Conservation (phyloP, 2,888 invertebrate species). For the Eugnorisma glareosa region DNA sequence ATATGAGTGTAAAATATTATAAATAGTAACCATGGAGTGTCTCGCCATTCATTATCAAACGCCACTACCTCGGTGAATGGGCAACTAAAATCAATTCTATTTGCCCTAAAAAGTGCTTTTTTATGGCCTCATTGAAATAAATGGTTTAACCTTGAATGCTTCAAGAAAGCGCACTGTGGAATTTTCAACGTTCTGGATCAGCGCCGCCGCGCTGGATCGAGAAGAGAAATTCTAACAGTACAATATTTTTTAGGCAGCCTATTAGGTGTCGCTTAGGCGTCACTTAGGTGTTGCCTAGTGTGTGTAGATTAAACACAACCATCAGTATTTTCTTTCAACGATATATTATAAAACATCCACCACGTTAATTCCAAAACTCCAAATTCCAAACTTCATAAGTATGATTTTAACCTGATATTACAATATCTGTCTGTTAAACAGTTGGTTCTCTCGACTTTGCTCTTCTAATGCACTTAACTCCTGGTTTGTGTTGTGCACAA, state of each 20-base stretch:
- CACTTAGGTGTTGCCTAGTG: not conserved
- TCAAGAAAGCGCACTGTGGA: not conserved
- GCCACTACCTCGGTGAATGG: not conserved
- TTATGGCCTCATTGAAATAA: not conserved
- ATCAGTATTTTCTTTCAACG: not conserved
- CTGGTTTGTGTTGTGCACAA: slow-evolving; percentile 48
- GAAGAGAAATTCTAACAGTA: not conserved
- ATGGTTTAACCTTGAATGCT: not conserved
- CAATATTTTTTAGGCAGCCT: not conserved
- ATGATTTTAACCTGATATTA: slow-evolving; percentile 6
- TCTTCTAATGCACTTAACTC: slow-evolving; percentile 34
- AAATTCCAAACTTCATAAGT: not conserved
- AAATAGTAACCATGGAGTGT: not conserved
- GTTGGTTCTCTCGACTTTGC: slow-evolving; percentile 13
- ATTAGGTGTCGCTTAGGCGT: too few relatives aligned
- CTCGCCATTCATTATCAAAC: not conserved
- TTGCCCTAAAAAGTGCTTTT: not conserved
- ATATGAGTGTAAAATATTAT: not conserved
- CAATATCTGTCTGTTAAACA: slow-evolving; percentile 1
- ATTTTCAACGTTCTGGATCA: not conserved
- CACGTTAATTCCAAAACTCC: not conserved
- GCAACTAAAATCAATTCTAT: not conserved
- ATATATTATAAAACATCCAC: not conserved
- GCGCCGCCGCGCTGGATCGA: not conserved
- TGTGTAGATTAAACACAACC: not conserved